These are phyloP conservation scores for Trichogramma pretiosum DNA, from an alignment of 1,140 invertebrate species.

Conservation along the genomic window DNA sequence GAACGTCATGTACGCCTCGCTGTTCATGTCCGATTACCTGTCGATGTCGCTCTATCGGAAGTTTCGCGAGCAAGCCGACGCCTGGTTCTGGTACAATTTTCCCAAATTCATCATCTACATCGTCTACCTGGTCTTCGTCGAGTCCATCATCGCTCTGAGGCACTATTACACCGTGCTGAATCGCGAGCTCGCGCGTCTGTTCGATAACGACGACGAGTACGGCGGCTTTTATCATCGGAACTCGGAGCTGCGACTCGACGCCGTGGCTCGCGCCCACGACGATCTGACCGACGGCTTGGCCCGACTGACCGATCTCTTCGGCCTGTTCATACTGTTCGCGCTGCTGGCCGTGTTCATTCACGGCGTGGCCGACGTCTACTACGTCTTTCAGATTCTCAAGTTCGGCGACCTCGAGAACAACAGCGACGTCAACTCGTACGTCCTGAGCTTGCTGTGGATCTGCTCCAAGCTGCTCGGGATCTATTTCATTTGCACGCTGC, in stretches of 20 bases:
- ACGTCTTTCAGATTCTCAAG: too few species aligned
- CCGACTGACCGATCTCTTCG: slow-evolving; percentile 1
- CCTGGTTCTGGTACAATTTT: background rate
- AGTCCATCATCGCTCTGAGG: background rate
- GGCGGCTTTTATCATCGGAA: background rate
- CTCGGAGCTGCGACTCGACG: background rate
- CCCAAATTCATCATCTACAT: slow-evolving; percentile 3
- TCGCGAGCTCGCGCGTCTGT: background rate
- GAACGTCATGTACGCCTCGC: background rate
- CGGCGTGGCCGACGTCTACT: too few species aligned
- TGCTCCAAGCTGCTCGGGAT: background rate
- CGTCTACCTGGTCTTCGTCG: background rate
- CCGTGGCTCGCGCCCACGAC: too few species aligned
- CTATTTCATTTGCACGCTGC: slow-evolving; percentile 7
- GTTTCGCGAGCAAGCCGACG: slow-evolving; percentile 1
- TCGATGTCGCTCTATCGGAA: background rate
- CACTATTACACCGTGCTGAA: slow-evolving; percentile 1
- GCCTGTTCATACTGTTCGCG: background rate
- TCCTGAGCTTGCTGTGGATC: background rate
- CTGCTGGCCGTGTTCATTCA: too few species aligned
- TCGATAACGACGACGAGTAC: background rate
- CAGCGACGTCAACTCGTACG: too few species aligned
- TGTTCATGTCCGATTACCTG: background rate
- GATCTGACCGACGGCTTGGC: too few species aligned
- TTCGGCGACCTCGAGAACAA: too few species aligned